phyloP scores from a whole-genome alignment of 1,140 invertebrate species.

The Sycophila sp. region DNA sequence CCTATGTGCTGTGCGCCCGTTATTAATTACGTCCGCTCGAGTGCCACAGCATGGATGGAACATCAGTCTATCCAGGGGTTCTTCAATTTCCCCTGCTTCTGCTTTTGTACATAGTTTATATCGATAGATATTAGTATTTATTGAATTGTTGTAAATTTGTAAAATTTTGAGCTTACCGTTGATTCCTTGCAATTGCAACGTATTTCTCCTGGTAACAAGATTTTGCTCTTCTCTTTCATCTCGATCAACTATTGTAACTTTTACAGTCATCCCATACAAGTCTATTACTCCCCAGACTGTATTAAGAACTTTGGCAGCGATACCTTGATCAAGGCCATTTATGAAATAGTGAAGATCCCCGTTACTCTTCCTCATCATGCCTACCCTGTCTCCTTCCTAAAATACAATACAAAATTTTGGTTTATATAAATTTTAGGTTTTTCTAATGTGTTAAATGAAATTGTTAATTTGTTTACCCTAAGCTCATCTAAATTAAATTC shows the following conservation, averaged over 20 bases:
- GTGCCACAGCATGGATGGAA: conserved; percentile 92
- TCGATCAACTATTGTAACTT: conserved; percentile 85
- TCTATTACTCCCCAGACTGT: conserved; percentile 93
- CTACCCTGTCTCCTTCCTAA: conserved; percentile 88
- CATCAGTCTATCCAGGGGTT: conserved; percentile 74
- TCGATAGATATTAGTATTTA: neutral
- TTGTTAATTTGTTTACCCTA: no score
- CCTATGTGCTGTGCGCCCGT: conserved; percentile 87
- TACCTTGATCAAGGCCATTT: conserved; percentile 91
- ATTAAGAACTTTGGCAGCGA: conserved; percentile 82
- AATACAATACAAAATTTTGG: conserved; percentile 13
- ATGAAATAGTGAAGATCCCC: conserved; percentile 93
- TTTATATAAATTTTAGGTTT: neutral
- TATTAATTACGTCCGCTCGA: conserved; percentile 91
- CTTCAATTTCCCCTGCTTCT: conserved; percentile 62
- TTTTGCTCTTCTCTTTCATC: conserved; percentile 84
- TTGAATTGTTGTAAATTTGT: neutral
- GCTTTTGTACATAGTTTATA: conserved; percentile 34
- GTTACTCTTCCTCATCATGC: conserved; percentile 83
- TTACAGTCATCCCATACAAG: conserved; percentile 96
- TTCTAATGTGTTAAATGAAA: conserved; percentile 5
- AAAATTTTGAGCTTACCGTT: conserved; percentile 19
- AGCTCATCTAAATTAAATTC: conserved; percentile 95
- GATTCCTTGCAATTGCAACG: conserved; percentile 64
- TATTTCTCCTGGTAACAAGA: conserved; percentile 76